A percentile compares a stretch with the other conserved stretches of the same genome.
Conservation (phyloP, 2,888 invertebrate genomes). For the Ennomos quercinarius region DNA sequence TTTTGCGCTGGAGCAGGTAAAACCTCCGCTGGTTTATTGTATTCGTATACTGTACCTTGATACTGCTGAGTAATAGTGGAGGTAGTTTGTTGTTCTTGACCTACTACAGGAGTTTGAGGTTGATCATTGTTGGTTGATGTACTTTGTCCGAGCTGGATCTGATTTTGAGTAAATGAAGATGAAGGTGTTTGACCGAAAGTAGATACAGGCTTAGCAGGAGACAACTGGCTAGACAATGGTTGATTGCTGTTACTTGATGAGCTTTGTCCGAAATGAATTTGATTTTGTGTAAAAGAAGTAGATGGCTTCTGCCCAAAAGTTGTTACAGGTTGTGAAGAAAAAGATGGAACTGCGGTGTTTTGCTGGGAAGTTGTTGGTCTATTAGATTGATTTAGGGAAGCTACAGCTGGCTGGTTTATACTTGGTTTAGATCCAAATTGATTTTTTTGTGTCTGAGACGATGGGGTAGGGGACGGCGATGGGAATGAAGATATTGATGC, state of each 20-base stretch:
- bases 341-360: conserved; percentile 6
- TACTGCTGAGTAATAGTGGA: conserved; percentile 40
- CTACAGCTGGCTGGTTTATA: conserved; percentile 24
- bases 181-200: conserved; percentile 8
- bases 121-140: conserved; percentile 6
- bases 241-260: conserved; percentile 2
- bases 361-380: conserved; percentile 14
- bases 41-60: conserved; percentile 62
- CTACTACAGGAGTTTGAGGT: conserved; percentile 18
- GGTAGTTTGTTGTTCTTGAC: conserved; percentile 19
- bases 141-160: conserved; percentile 12
- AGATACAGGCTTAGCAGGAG: background rate
- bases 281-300: conserved; percentile 29
- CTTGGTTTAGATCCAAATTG: conserved; percentile 39
- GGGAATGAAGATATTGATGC: conserved; percentile 62
- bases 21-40: conserved; percentile 61
- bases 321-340: conserved; percentile 22
- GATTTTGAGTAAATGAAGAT: conserved; percentile 24
- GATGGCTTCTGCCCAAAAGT: conserved; percentile 27
- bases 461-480: conserved; percentile 48
- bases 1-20: conserved; percentile 45
- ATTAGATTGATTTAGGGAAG: conserved; percentile 17
- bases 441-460: conserved; percentile 34
- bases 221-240: background rate
- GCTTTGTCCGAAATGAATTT: conserved; percentile 23